A percentile compares a stretch with the other conserved stretches of the same genome.
These are phyloP conservation scores for Euleptes europaea DNA, from an alignment of 2,113 vertebrate species.

Conservation along the genomic window DNA sequence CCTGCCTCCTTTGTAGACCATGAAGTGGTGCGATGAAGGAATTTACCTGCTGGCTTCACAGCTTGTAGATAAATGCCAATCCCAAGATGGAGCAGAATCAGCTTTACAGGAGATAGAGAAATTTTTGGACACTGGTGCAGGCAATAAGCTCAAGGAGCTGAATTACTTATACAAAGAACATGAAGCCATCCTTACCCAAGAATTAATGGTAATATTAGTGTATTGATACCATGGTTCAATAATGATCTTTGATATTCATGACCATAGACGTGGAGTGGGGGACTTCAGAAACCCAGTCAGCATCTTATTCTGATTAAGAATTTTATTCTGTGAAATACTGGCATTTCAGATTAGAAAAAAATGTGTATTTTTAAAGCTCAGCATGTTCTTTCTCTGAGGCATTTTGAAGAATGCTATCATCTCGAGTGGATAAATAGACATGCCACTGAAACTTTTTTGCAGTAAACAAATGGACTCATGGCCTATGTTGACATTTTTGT, in stretches of 20 bases:
- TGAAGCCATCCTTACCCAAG: constrained; percentile 83
- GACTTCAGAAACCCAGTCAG: neutral
- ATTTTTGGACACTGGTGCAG: constrained; percentile 84
- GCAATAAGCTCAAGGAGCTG: constrained; percentile 84
- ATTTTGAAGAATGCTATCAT: neutral
- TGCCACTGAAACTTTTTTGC: neutral
- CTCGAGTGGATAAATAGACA: neutral
- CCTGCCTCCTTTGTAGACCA: constrained; percentile 74
- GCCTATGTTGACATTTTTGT: neutral
- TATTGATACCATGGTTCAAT: neutral
- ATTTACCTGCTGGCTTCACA: constrained; percentile 95
- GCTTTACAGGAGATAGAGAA: constrained; percentile 93
- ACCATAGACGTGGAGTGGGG: no score
- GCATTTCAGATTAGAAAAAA: neutral
- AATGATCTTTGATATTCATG: neutral
- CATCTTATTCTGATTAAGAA: neutral
- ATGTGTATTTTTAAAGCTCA: neutral
- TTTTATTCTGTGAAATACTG: neutral
- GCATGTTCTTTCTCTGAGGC: neutral
- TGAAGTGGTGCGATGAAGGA: constrained; percentile 93
- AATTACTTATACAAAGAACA: constrained; percentile 83
- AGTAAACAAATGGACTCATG: neutral
- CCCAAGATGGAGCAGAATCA: constrained; percentile 94
- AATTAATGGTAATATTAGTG: constrained; percentile 81
- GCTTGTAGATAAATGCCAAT: constrained; percentile 95